phyloP scores from a whole-genome alignment of 1,140 invertebrate species.

The Subanguina moxae region DNA sequence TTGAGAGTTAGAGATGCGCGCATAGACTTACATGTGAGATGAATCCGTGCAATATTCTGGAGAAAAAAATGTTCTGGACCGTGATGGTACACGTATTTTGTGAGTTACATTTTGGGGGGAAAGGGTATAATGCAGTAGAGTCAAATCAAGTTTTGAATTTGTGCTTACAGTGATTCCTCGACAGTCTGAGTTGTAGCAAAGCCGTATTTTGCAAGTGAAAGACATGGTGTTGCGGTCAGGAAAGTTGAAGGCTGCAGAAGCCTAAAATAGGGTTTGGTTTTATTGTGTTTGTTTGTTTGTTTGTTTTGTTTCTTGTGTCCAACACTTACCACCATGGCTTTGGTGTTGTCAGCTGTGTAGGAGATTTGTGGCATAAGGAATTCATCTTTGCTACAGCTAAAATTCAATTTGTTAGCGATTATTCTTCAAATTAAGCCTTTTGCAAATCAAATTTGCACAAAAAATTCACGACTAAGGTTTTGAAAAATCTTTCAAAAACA shows the following conservation, averaged over 20 bases:
- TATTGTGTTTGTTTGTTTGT: neutral
- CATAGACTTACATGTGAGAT: too few species aligned
- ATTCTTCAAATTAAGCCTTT: too few species aligned
- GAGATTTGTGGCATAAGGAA: slow-evolving; percentile 51
- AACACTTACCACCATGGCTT: slow-evolving; percentile 42
- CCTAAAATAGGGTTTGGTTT: slow-evolving; percentile 15
- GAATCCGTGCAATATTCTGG: too few species aligned
- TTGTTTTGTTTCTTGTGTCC: neutral
- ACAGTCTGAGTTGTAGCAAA: slow-evolving; percentile 43
- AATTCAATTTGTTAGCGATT: too few species aligned
- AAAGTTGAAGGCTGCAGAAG: slow-evolving; percentile 57
- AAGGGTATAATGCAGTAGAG: too few species aligned
- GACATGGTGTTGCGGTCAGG: slow-evolving; percentile 48
- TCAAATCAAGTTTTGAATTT: neutral
- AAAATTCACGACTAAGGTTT: too few species aligned
- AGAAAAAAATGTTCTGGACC: too few species aligned
- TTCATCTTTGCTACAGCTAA: slow-evolving; percentile 47
- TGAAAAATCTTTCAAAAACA: too few species aligned
- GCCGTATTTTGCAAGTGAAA: slow-evolving; percentile 53
- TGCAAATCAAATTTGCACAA: neutral
- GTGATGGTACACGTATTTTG: slow-evolving; percentile 16
- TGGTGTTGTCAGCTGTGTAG: slow-evolving; percentile 45
- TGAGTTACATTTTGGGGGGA: slow-evolving; percentile 47
- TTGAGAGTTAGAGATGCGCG: too few species aligned
- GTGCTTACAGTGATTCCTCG: slow-evolving; percentile 37